A percentile compares a stretch with the other conserved stretches of the same genome.
phyloP scores from a whole-genome alignment of 2,888 invertebrate genomes.

The Abrostola tripartita region DNA sequence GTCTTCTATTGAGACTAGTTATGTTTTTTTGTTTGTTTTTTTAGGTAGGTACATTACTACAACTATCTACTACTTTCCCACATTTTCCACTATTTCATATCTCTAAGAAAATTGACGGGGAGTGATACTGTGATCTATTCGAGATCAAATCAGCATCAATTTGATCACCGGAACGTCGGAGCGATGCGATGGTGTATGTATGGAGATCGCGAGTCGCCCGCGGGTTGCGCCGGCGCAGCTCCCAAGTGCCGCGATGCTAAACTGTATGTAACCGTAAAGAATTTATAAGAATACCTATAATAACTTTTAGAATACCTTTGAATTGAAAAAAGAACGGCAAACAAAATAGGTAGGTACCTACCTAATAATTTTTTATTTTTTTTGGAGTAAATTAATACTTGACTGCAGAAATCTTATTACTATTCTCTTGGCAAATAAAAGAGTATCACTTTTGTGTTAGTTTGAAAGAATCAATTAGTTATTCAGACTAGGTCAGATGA shows the following conservation, averaged over 20 bases:
- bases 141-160: constrained; percentile 32
- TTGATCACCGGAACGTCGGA: constrained; percentile 39
- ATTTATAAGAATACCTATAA: neutral
- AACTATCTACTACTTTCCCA: neutral
- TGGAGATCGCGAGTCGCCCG: constrained; percentile 57
- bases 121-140: constrained; percentile 5
- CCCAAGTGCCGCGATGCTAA: constrained; percentile 63
- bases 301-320: too few species aligned
- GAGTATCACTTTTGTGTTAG: too few species aligned
- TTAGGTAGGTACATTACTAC: too few species aligned
- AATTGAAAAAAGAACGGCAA: too few species aligned
- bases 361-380: neutral
- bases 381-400: too few species aligned
- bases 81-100: neutral
- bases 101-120: neutral
- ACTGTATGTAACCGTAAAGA: constrained; percentile 19
- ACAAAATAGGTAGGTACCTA: neutral
- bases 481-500: too few species aligned
- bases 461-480: too few species aligned
- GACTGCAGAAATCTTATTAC: too few species aligned
- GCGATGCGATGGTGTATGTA: constrained; percentile 44
- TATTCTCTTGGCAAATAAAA: too few species aligned
- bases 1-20: too few species aligned
- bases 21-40: too few species aligned
- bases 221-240: constrained; percentile 63